Percentiles rank a stretch among this genome's conserved stretches.
These are phyloP conservation scores for Eurystomus gularis DNA, from an alignment of 2,113 vertebrate genomes.

Conservation along the genomic window DNA sequence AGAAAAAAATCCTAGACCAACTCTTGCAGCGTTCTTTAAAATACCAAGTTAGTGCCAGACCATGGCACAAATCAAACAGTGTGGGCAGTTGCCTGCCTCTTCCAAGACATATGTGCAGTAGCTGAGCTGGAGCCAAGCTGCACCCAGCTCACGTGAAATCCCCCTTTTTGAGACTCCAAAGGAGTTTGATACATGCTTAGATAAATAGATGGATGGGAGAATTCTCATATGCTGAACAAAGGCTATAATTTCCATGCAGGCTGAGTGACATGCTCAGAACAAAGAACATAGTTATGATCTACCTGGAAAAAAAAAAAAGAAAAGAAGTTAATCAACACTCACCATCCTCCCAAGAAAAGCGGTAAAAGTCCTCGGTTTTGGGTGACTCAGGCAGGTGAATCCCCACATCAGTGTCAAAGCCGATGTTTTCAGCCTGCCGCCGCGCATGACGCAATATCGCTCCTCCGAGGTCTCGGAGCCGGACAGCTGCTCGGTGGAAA, in stretches of 20 bases:
- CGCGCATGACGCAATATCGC: slow-evolving; percentile 91
- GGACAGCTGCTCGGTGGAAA: slow-evolving; percentile 92
- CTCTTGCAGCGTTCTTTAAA: not conserved
- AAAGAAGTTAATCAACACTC: slow-evolving; percentile 59
- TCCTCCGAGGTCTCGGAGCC: slow-evolving; percentile 89
- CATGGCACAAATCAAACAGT: not conserved
- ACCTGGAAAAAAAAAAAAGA: not conserved
- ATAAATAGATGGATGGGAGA: not conserved
- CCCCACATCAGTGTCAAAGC: slow-evolving; percentile 88
- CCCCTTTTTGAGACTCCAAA: not conserved
- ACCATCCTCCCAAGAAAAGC: slow-evolving; percentile 97
- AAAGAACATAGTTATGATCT: not conserved
- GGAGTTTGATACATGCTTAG: not conserved
- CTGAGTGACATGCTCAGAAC: not conserved
- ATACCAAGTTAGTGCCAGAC: rapidly evolving
- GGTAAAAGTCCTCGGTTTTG: slow-evolving; percentile 91
- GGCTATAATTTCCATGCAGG: not conserved
- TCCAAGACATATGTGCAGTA: not conserved
- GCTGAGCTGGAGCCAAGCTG: not conserved
- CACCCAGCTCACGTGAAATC: not conserved
- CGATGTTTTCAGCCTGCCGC: slow-evolving; percentile 89
- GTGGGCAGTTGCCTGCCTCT: not conserved
- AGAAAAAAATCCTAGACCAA: not conserved
- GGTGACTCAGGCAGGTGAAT: slow-evolving; percentile 91
- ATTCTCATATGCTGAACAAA: not conserved